phyloP scores from a whole-genome alignment of 2,113 vertebrate genomes.

The Urocitellus parryii region DNA sequence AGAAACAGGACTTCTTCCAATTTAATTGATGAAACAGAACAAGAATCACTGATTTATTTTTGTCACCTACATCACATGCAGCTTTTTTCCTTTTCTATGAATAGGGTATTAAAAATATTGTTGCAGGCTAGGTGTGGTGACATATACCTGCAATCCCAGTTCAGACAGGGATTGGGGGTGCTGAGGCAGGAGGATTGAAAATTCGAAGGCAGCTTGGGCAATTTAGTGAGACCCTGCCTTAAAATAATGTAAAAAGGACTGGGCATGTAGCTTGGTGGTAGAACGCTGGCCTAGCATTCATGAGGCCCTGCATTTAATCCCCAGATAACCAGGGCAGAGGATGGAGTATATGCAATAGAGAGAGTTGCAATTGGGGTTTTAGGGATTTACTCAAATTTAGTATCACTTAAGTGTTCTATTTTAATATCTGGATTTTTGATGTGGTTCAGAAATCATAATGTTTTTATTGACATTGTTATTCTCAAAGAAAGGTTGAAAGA shows the following conservation, averaged over 20 bases:
- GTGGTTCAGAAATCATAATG: constrained; percentile 76
- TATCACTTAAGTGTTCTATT: constrained; percentile 73
- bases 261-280: too few species aligned
- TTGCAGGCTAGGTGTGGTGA: not conserved
- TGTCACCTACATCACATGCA: not conserved
- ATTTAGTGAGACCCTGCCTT: too few species aligned
- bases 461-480: constrained; percentile 69
- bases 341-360: too few species aligned
- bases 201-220: too few species aligned
- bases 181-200: too few species aligned
- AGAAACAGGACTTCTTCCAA: not conserved
- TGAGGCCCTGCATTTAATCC: too few species aligned
- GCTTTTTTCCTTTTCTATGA: constrained; percentile 41
- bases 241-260: too few species aligned
- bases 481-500: constrained; percentile 74
- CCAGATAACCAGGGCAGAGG: too few species aligned
- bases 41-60: not conserved
- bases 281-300: too few species aligned
- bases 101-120: constrained; percentile 21
- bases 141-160: too few species aligned
- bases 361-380: not conserved
- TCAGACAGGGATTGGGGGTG: too few species aligned
- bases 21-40: not conserved
- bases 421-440: constrained; percentile 82
- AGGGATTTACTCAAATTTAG: constrained; percentile 39